phyloP scores from a whole-genome alignment of 2,888 invertebrate genomes.

The Pristionchus fissidentatus region DNA sequence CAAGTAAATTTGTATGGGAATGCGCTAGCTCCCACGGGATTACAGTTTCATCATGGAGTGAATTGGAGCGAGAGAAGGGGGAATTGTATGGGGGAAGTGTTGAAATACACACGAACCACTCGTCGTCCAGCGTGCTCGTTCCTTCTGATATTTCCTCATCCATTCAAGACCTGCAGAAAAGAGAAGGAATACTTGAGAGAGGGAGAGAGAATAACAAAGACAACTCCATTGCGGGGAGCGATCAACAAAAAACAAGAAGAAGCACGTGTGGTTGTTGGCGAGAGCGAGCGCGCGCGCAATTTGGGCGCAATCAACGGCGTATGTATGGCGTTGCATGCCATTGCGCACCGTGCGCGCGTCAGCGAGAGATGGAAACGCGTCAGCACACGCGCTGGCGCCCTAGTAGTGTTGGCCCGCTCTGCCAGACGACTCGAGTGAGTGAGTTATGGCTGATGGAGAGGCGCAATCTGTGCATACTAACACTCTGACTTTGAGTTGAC shows the following conservation, averaged over 20 bases:
- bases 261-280: not conserved
- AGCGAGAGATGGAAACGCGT: too few species aligned
- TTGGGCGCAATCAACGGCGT: not conserved
- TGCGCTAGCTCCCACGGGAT: too few species aligned
- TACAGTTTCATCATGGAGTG: not conserved
- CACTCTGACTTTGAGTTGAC: too few species aligned
- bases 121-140: constrained; percentile 56
- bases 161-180: not conserved
- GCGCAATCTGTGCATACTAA: too few species aligned
- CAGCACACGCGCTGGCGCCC: too few species aligned
- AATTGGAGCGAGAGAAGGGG: not conserved
- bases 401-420: too few species aligned
- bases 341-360: too few species aligned
- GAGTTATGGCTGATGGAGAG: too few species aligned
- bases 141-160: constrained; percentile 46
- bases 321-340: not conserved
- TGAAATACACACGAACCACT: constrained; percentile 49
- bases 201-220: not conserved
- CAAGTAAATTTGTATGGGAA: too few species aligned
- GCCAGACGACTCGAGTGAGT: too few species aligned
- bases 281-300: not conserved
- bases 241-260: not conserved
- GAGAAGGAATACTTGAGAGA: not conserved
- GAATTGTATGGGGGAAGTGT: not conserved
- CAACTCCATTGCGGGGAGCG: too few species aligned